Evolutionary conservation across 1,140 invertebrate species (phyloP).

Genomic region (Capitella teleta): DNA sequence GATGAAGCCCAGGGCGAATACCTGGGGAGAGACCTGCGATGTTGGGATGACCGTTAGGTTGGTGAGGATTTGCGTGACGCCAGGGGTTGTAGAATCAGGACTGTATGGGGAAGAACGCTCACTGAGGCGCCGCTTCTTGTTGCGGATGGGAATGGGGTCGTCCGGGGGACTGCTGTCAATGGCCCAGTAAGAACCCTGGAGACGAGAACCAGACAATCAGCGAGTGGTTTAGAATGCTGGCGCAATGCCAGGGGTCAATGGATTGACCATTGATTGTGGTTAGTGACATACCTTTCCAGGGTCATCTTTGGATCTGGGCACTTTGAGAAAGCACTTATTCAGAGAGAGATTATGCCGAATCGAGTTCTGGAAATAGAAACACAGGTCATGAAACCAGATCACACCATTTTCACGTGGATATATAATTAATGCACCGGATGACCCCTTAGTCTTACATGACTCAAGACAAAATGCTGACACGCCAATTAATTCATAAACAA

Average conservation of each 20-base stretch:
- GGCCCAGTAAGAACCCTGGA: slow-evolving; percentile 41
- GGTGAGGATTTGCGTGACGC: too few species aligned
- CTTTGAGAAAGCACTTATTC: slow-evolving; percentile 98
- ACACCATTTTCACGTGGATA: too few species aligned
- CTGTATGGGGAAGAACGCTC: slow-evolving; percentile 9
- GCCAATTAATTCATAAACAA: too few species aligned
- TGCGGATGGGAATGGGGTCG: slow-evolving; percentile 27
- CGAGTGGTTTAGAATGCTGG: too few species aligned
- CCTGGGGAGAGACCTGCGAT: too few species aligned
- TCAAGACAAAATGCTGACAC: too few species aligned
- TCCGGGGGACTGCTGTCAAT: slow-evolving; percentile 38
- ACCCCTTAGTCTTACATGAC: too few species aligned
- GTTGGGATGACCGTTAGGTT: too few species aligned
- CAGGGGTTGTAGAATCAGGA: neutral
- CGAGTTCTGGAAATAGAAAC: slow-evolving; percentile 86
- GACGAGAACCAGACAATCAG: slow-evolving; percentile 10
- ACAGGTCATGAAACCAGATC: too few species aligned
- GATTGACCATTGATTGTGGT: slow-evolving; percentile 5
- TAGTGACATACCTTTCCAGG: slow-evolving; percentile 58
- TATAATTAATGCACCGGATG: too few species aligned
- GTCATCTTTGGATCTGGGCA: slow-evolving; percentile 82
- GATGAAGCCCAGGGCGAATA: too few species aligned
- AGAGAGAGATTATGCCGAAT: slow-evolving; percentile 92
- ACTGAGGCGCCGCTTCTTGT: slow-evolving; percentile 22
- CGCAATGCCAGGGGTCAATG: too few species aligned